These are phyloP conservation scores for Stylophora pistillata DNA, from an alignment of 64 coral and sea anemone genomes.

Conservation along the genomic window DNA sequence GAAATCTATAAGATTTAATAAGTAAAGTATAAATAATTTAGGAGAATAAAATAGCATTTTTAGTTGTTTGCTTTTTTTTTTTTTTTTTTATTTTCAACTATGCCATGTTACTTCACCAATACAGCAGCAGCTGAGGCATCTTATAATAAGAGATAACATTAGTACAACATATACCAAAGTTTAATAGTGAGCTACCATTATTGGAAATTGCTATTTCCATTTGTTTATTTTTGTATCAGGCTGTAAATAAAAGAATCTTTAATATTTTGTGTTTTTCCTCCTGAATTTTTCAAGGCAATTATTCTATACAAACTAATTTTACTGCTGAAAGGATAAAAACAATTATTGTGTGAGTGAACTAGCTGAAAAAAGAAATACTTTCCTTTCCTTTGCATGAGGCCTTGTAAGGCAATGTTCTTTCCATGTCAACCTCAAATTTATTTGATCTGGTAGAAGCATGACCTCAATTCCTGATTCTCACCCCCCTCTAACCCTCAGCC, in stretches of 20 bases:
- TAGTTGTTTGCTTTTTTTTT: neutral
- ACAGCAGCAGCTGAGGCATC: neutral
- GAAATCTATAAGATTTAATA: neutral
- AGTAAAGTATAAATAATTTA: neutral
- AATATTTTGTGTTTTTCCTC: neutral
- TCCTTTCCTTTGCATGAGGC: too few relatives aligned
- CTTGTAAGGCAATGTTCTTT: too few relatives aligned
- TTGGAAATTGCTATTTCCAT: neutral
- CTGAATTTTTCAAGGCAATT: neutral
- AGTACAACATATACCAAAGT: neutral
- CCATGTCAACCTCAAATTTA: too few relatives aligned
- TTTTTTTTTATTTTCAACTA: neutral
- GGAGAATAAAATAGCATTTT: neutral
- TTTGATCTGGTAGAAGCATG: too few relatives aligned
- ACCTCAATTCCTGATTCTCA: too few relatives aligned
- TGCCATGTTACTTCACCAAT: neutral
- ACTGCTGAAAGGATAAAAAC: too few relatives aligned
- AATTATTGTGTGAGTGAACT: too few relatives aligned
- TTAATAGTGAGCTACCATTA: neutral
- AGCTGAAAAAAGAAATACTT: too few relatives aligned
- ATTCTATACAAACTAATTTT: neutral
- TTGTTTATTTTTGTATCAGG: slow-evolving; percentile 36
- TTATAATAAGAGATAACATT: neutral
- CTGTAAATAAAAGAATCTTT: slow-evolving; percentile 42
- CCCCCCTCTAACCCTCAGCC: too few relatives aligned